Base-by-base conservation (phyloP, 2,888 invertebrate species). In the Physocephala rufipes region DNA sequence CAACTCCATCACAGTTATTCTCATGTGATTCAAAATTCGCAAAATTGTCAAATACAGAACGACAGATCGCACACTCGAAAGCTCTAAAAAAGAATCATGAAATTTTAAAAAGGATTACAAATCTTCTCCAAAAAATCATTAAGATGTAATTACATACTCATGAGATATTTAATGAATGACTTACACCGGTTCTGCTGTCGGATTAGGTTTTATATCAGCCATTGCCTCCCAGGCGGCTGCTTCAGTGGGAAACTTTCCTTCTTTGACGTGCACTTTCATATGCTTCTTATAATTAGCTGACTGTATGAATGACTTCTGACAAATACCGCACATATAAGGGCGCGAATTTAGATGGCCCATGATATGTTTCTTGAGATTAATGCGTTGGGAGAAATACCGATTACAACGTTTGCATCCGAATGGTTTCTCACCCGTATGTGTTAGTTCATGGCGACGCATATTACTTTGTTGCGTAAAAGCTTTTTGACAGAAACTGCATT, bases 321-420 rank as follows among this genome's bases (percentile, higher is more conserved):
- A 85, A 49, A 84, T 81, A 55, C 79, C 81, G 71, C 85, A 85
- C 68, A 81, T 80, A 73, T 80, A 85, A 7, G 86, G 85, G 74
- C 84, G 83, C 68, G 82, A 83, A 68, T 85, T 85, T 19, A 85
- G 78, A 75, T 86, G 85, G 2, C 85, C 83, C 80, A 86, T 80
- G 70, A 85, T 85, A 74, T 86, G 85, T 73, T 86, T 86, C 73
- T 86, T 86, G n/a, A 86, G 81, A 77, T 86, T 86, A 21, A 86
- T 84, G 59, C 85, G 80, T 71, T 86, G 85, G 12, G 86, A 85
- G 72, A 86, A 86, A 73, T 83, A 84, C 45, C 85, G 81, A 15
- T 84, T 84, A 68, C 85, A 86, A 16, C 85, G 80, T 75, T 84
- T 85, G 75, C 85, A 86, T 2, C 85, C 84, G 73, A 85, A 86